phyloP scores from a whole-genome alignment of 2,797 vertebrate genomes.

The Rhynchotus rufescens region DNA sequence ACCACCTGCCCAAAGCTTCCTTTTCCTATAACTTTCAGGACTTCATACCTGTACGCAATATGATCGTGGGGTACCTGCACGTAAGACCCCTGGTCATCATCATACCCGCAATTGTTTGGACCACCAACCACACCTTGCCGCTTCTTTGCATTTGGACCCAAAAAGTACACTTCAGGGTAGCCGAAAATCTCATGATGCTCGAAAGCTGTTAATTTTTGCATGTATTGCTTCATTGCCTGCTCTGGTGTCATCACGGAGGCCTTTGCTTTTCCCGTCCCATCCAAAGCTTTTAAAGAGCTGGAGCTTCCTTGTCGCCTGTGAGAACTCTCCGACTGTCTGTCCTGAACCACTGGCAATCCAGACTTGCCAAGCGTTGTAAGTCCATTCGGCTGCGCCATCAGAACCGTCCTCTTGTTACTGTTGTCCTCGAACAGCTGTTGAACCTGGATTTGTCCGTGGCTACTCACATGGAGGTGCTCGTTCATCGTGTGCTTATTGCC shows the following conservation, averaged over 20 bases:
- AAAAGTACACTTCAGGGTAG: constrained; percentile 93
- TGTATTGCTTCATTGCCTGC: constrained; percentile 97
- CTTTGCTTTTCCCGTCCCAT: constrained; percentile 88
- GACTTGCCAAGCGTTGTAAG: constrained; percentile 86
- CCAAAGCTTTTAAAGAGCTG: constrained; percentile 89
- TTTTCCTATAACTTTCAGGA: constrained; percentile 98
- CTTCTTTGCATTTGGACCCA: constrained; percentile 96
- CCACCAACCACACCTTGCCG: constrained; percentile 92
- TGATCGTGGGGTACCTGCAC: constrained; percentile 98
- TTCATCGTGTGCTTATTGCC: constrained; percentile 92
- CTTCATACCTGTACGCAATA: constrained; percentile 95
- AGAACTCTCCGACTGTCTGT: constrained; percentile 85
- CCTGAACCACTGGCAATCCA: constrained; percentile 84
- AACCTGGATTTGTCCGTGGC: constrained; percentile 91
- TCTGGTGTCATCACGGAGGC: constrained; percentile 86
- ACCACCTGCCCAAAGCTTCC: constrained; percentile 99
- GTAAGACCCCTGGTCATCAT: constrained; percentile 98
- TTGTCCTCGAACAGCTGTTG: constrained; percentile 96
- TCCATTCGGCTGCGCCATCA: constrained; percentile 95
- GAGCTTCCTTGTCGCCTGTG: constrained; percentile 91
- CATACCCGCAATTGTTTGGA: constrained; percentile 94
- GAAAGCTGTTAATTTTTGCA: constrained; percentile 93
- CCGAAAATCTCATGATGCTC: constrained; percentile 97
- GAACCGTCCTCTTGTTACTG: constrained; percentile 92
- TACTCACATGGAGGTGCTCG: constrained; percentile 88